A percentile compares a stretch with the other conserved stretches of the same genome.
Evolutionary conservation across 2,113 vertebrate genomes (phyloP).

Genomic region (Passer domesticus): DNA sequence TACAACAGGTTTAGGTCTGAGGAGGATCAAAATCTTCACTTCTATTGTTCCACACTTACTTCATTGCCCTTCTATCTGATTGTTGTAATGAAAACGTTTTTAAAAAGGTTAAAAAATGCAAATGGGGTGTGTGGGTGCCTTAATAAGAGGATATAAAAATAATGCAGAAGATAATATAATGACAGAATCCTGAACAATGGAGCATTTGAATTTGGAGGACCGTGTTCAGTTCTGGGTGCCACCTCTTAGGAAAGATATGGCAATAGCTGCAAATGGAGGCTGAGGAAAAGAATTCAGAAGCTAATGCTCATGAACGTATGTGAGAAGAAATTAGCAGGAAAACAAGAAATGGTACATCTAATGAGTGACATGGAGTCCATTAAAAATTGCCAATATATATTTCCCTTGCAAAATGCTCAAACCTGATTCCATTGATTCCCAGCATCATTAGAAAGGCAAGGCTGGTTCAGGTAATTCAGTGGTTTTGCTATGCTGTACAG

Average conservation of each 20-base stretch:
- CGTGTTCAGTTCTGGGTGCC: neutral
- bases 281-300: neutral
- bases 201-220: constrained; percentile 44
- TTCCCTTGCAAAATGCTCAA: neutral
- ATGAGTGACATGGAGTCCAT: neutral
- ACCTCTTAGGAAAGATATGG: neutral
- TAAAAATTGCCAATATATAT: neutral
- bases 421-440: neutral
- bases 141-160: constrained; percentile 74
- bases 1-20: neutral
- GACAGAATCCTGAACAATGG: constrained; percentile 64
- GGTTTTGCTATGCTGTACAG: neutral
- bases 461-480: neutral
- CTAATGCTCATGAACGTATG: neutral
- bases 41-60: constrained; percentile 46
- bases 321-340: neutral
- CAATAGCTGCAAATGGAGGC: constrained; percentile 16
- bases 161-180: constrained; percentile 64
- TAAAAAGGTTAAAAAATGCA: constrained; percentile 70
- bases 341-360: neutral
- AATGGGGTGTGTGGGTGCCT: constrained; percentile 69
- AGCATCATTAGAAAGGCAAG: neutral
- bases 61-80: constrained; percentile 42
- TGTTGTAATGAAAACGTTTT: constrained; percentile 46
- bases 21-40: constrained; percentile 3